Base-by-base conservation (phyloP, 1,140 invertebrate species). In the Medauroidea extradentata region DNA sequence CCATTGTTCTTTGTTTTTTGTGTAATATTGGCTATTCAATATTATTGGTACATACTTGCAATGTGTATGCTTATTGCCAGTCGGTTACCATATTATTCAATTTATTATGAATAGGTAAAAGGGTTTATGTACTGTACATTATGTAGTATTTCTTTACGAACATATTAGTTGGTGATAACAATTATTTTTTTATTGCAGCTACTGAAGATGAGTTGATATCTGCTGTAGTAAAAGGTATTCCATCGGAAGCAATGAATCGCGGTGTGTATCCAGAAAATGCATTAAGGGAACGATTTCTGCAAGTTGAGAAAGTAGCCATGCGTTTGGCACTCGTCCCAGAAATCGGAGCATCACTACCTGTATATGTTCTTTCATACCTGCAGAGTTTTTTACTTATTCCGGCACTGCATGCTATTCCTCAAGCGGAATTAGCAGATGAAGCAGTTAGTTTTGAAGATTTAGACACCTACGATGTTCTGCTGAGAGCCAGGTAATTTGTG, bases 211-310 rank as follows among this genome's bases (percentile, higher is more conserved):
- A 85, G 49, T 78, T 93, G 64, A 88, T 94, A 21, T 74, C 77
- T 11, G 80, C 85, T 0, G 83, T 96, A 2, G 71, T 96, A 14
- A 74, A 84, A 34, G 83, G 85, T 16, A 88, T 98, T 64, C 91
- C 94, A 0, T 71, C 80, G 18, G 84, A 88, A 65, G 91, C 90
- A 0, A 71, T 84, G 2, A 81, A 86, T 42, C 81, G 88, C 59
- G 95, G 94, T 8, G 89, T 95, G 38, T 91, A 83, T 71, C 89
- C 92, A 0, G 93, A 96, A 74, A 85, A 91, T 67, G 84, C 85
- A 29, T 75, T 98, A 14, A 83, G 87, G 55, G 87, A 93, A 63
- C 83, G 92, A 63, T 98, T 97, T 73, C 69, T 89, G 0, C 88
- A 84, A 81, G 81, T 90, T 50, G 88, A 89, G 67, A 78, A 82